These are phyloP conservation scores for Pachyuromys duprasi DNA, from an alignment of 2,797 vertebrate species.

Conservation along the genomic window DNA sequence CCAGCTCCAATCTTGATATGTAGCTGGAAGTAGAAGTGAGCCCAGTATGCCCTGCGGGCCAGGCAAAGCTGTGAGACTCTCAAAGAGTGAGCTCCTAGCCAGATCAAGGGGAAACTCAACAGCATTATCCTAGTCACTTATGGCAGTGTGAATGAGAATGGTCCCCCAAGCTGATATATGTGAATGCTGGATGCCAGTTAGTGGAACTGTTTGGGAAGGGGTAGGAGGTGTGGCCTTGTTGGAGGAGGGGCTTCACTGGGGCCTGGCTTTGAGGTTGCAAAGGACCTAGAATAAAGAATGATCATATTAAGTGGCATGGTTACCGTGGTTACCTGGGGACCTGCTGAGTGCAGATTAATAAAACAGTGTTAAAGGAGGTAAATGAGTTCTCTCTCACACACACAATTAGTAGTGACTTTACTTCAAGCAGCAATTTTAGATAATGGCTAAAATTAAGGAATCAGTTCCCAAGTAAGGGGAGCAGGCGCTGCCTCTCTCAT, in stretches of 20 bases:
- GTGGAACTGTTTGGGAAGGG: not conserved
- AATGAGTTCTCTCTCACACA: not conserved
- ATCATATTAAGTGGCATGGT: not conserved
- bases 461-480: no score
- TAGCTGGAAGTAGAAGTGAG: no score
- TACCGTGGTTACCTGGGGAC: no score
- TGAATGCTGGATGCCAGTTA: not conserved
- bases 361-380: fast-evolving
- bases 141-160: not conserved
- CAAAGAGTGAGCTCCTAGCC: fast-evolving
- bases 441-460: not conserved
- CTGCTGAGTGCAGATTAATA: not conserved
- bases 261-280: not conserved
- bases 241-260: not conserved
- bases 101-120: no score
- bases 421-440: not conserved
- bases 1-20: not conserved
- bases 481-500: no score
- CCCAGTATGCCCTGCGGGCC: fast-evolving
- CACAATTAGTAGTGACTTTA: not conserved
- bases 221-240: not conserved
- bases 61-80: fast-evolving
- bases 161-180: not conserved
- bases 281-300: not conserved
- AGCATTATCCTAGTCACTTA: not conserved